Evolutionary conservation across 2,113 vertebrate genomes (phyloP), one percentile per base, ranked within the genome.

Genomic region (Condylura cristata): DNA sequence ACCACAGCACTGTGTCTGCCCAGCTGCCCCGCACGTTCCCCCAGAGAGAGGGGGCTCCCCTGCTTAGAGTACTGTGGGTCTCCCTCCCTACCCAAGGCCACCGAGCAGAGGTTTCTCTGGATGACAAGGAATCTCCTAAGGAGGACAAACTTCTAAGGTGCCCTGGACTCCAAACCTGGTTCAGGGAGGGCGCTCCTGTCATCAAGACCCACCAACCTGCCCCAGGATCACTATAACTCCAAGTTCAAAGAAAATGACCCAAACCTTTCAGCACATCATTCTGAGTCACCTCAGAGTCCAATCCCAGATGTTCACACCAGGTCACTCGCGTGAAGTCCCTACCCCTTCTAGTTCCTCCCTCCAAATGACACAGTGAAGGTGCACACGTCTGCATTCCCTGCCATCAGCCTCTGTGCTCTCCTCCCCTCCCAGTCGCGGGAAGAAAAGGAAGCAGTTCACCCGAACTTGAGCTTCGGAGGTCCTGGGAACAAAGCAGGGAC

Each of bases 401-500:
- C 32, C 53, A 58, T 41, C 70, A 91, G 85, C 26, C 72, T 86
- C 70, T 60, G n/a, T 34, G 13, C 48, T 7, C 48, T 16, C 48
- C 48, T 9, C 46, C 11, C 8, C 7, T 84, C 30, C 80, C 48
- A 58, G 75, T 88, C 96, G 90, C 39, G 60, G 87, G 90, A 44
- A 93, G 44, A 96, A 96, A 97, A 96, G 95, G 80, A 94, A 98
- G 96, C 68, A 95, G 93, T 60, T 88, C 85, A 97, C 96, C 63
- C 58, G 74, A 95, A 97, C 66, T 97, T 90, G 90, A 83, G 60
- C 86, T 61, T 95, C 96, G 18, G 51, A 76, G 22, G 3, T 87
- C 5, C 17, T 9, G 0, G 5, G 72, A 94, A 58, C 60, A 89
- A 39, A 84, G 93, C n/a, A 93, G 34, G 93, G 95, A 98, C 96